These are phyloP conservation scores for Dryas iulia DNA, from an alignment of 1,140 invertebrate genomes.

Conservation along the genomic window DNA sequence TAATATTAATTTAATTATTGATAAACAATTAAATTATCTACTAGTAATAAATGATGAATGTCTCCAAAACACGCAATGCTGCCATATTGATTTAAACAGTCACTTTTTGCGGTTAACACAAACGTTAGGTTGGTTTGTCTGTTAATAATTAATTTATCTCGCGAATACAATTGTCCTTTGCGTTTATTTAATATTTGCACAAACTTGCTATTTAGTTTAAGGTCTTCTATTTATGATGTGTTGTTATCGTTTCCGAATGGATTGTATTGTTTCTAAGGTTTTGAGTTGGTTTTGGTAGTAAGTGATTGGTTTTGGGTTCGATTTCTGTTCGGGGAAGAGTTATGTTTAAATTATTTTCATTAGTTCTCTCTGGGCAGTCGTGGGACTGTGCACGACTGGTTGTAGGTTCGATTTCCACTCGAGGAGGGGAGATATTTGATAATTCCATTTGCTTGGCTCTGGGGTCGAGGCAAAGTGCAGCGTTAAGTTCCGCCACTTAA, in stretches of 20 bases:
- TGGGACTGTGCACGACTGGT: too few relatives aligned
- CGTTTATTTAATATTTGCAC: slow-evolving; percentile 6
- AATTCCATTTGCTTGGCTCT: too few relatives aligned
- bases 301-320: not conserved
- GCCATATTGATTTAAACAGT: not conserved
- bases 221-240: not conserved
- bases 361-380: too few relatives aligned
- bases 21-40: not conserved
- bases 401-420: too few relatives aligned
- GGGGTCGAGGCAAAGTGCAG: too few relatives aligned
- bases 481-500: too few relatives aligned
- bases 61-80: not conserved
- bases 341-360: too few relatives aligned
- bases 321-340: too few relatives aligned
- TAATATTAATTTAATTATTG: too few relatives aligned
- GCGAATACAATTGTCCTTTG: slow-evolving; percentile 1
- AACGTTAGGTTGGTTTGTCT: not conserved
- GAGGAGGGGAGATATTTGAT: too few relatives aligned
- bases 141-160: not conserved
- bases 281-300: not conserved
- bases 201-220: not conserved
- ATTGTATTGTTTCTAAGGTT: not conserved
- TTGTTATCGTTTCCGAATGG: slow-evolving; percentile 8
- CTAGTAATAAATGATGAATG: not conserved
- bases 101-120: not conserved